Evolutionary conservation across 2,113 vertebrate species (phyloP).

Genomic region (Pithys albifrons): DNA sequence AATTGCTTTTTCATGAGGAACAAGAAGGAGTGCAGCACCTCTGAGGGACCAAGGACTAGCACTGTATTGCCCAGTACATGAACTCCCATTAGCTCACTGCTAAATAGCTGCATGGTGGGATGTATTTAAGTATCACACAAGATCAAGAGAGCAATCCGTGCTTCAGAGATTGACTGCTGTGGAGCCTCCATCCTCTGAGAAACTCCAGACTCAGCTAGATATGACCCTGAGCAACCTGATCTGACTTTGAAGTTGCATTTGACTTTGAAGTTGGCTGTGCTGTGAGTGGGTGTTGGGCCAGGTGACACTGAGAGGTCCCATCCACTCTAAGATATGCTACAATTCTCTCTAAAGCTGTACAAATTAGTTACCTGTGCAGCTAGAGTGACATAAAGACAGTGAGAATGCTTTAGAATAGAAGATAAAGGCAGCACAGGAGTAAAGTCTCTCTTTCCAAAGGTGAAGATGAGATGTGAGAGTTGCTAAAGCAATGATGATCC

Average conservation of each 20-base stretch:
- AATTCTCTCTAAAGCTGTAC: background rate
- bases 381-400: background rate
- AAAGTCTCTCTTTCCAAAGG: background rate
- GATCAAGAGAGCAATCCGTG: background rate
- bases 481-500: background rate
- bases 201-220: constrained; percentile 4
- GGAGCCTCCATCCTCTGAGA: background rate
- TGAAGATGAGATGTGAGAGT: background rate
- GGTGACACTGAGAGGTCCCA: constrained; percentile 2
- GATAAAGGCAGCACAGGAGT: background rate
- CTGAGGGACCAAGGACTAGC: background rate
- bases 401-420: background rate
- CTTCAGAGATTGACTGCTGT: background rate
- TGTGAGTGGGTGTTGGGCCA: background rate
- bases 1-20: background rate
- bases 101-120: background rate
- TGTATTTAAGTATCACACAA: background rate
- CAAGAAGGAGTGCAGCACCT: background rate
- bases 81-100: background rate
- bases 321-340: background rate
- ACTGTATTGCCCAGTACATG: background rate
- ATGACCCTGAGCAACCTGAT: constrained; percentile 38
- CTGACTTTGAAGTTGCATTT: constrained; percentile 51
- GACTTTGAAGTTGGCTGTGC: constrained; percentile 52
- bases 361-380: background rate